Percentiles rank a stretch among this genome's conserved stretches.
These are phyloP conservation scores for Corythornis vintsioides DNA, from an alignment of 2,113 vertebrate genomes.

Conservation along the genomic window DNA sequence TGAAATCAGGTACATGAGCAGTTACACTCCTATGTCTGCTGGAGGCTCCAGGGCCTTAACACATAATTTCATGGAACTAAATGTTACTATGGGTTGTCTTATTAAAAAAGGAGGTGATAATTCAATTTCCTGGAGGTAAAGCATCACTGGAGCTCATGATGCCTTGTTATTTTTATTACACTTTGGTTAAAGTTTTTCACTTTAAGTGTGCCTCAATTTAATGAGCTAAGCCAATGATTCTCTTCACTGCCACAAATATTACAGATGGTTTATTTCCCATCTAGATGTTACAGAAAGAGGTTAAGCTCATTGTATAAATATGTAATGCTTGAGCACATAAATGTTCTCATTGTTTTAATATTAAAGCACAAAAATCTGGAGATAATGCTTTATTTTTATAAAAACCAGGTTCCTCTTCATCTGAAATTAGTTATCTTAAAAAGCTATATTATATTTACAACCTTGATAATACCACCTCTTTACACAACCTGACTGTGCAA, in stretches of 20 bases:
- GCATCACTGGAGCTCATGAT: neutral
- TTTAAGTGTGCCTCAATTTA: neutral
- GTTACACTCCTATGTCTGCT: neutral
- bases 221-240: neutral
- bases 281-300: neutral
- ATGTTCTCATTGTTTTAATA: neutral
- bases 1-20: neutral
- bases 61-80: neutral
- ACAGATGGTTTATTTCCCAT: neutral
- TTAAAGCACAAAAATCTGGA: neutral
- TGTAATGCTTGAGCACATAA: neutral
- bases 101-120: neutral
- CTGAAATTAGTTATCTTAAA: neutral
- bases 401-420: neutral
- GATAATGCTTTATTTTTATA: neutral
- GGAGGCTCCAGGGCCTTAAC: neutral
- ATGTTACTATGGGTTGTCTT: neutral
- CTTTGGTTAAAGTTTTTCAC: neutral
- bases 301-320: neutral
- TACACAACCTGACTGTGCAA: slow-evolving; percentile 9
- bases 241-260: neutral
- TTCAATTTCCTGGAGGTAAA: neutral
- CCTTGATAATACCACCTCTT: slow-evolving; percentile 14
- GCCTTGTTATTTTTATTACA: neutral
- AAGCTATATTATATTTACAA: slow-evolving; percentile 7